These are phyloP conservation scores for Eumaeus atala DNA, from an alignment of 1,140 invertebrate species.

Conservation along the genomic window DNA sequence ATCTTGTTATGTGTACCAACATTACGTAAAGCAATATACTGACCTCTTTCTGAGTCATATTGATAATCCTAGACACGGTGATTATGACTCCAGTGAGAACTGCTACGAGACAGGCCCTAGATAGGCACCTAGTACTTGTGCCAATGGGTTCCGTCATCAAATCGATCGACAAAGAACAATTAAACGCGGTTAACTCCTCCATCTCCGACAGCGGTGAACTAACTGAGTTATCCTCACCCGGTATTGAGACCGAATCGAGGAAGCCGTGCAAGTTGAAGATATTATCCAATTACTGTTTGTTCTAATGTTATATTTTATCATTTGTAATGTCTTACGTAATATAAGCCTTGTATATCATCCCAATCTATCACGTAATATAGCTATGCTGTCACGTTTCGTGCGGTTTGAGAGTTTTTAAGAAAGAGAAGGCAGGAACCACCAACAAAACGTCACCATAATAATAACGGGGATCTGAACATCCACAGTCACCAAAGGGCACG, in stretches of 20 bases:
- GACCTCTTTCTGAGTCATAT: neutral
- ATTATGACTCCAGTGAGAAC: neutral
- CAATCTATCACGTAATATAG: no score
- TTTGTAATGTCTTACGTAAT: no score
- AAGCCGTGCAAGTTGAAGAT: constrained; percentile 24
- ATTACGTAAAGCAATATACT: neutral
- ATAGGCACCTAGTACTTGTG: neutral
- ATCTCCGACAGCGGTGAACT: neutral
- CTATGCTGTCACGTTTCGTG: no score
- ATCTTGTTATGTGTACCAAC: no score
- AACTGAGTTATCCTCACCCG: neutral
- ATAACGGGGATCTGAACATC: no score
- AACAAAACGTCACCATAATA: no score
- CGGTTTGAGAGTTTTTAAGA: no score
- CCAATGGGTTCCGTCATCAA: constrained; percentile 3
- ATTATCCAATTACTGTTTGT: constrained; percentile 24
- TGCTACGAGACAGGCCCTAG: neutral
- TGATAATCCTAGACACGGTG: neutral
- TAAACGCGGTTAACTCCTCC: constrained; percentile 20
- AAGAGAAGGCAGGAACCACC: no score
- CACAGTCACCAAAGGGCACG: no score
- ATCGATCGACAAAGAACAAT: constrained; percentile 19
- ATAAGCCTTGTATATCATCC: no score
- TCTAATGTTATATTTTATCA: no score
- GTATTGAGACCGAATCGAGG: neutral